A percentile compares a stretch with the other conserved stretches of the same genome.
phyloP scores from a whole-genome alignment of 2,888 invertebrate species.

The Xylota sylvarum region DNA sequence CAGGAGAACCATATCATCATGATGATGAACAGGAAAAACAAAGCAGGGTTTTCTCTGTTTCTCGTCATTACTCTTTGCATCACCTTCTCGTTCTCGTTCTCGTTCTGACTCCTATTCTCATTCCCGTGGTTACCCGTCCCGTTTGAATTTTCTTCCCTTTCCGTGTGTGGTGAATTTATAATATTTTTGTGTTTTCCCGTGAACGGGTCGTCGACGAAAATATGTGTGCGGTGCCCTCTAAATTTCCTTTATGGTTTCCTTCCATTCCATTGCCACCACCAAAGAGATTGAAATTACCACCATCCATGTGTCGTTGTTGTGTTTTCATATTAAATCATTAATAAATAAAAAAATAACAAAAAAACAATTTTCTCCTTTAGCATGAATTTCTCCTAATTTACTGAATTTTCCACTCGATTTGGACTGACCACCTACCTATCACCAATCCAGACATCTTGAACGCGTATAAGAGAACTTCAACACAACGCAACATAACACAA shows the following conservation, averaged over 20 bases:
- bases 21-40: constrained; percentile 57
- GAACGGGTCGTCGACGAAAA: constrained; percentile 19
- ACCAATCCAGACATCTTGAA: constrained; percentile 35
- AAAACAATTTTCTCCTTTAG: constrained; percentile 19
- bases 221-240: constrained; percentile 41
- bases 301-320: neutral
- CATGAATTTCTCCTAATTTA: constrained; percentile 29
- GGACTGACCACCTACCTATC: constrained; percentile 1
- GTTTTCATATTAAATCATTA: constrained; percentile 9
- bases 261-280: constrained; percentile 25
- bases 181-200: constrained; percentile 43
- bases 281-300: constrained; percentile 20
- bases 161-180: constrained; percentile 47
- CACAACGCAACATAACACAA: too few species aligned
- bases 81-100: constrained; percentile 1
- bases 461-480: constrained; percentile 1
- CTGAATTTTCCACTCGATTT: constrained; percentile 38
- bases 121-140: neutral
- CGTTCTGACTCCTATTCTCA: neutral
- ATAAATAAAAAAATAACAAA: neutral
- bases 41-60: constrained; percentile 36
- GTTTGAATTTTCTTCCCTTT: constrained; percentile 5
- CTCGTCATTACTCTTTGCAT: constrained; percentile 16
- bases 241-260: constrained; percentile 31
- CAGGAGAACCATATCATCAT: neutral